Evolutionary conservation across 2,888 invertebrate genomes (phyloP), one percentile per base, ranked within the genome.

Genomic region (Lypha dubia): DNA sequence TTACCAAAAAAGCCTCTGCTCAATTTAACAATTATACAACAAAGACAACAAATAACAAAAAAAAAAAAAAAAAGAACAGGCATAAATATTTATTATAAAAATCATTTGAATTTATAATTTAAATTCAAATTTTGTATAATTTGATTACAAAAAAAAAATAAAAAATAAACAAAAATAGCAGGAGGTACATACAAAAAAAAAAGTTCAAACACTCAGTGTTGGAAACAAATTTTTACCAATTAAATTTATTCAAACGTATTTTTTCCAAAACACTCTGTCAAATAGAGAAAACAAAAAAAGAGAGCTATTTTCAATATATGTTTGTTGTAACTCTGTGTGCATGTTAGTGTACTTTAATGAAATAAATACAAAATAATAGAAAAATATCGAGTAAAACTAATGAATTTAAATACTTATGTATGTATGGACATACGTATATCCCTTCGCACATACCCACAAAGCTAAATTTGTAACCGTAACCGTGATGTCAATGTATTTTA

Each of bases 241-340:
- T 68, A 67, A 77, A 77, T 68, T 68, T 24, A 60, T 77, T 60
- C 20, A 17, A 53, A 63, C 9, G n/a, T 63, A 44, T 71, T 35
- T 62, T 74, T 68, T 56, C 17, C 11, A 58, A 71, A n/a, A 13
- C 53, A 70, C 41, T 24, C n/a, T 35, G n/a, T 5, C 22, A 20
- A 15, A 20, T 15, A 3, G 13, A 13, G 24, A 24, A 24, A n/a
- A 75, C 9, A 53, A 24, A 15, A 41, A 20, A 44, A 5, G 9
- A 46, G 28, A 35, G 20, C 20, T 7, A 28, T 44, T 56, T 51
- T 9, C 22, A 38, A 11, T 58, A 58, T 49, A 13, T 24, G 22
- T 35, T 44, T 41, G 35, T 44, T 41, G 35, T 24, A 49, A 35
- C 60, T 28, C 17, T 22, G 20, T 63, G 41, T 65, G 35, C 9